Conservation (phyloP, 2,888 invertebrate species). For the Zhuqinia jingwanae region DNA sequence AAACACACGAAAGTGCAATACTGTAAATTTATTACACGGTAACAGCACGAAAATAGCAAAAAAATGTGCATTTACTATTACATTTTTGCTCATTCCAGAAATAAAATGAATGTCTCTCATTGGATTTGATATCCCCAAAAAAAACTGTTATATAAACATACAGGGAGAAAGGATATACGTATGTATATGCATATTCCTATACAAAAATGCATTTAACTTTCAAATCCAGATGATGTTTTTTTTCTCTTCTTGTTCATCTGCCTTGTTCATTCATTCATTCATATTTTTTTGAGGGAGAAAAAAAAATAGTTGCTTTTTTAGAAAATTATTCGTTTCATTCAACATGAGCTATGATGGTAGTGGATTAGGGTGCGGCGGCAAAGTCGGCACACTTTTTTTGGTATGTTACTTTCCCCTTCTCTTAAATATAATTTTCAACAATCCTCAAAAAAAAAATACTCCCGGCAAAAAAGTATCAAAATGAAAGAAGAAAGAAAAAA, state of each 20-base stretch:
- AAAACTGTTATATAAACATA: too few species aligned
- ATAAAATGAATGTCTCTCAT: slow-evolving; percentile 24
- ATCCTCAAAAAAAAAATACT: slow-evolving; percentile 1
- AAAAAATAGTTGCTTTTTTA: background rate
- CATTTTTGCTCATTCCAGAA: slow-evolving; percentile 1
- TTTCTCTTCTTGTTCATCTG: background rate
- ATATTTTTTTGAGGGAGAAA: slow-evolving; percentile 1
- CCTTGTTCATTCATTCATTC: slow-evolving; percentile 17
- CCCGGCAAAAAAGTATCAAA: background rate
- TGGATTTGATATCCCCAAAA: slow-evolving; percentile 2
- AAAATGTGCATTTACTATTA: background rate
- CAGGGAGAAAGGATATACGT: too few species aligned
- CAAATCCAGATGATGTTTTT: slow-evolving; percentile 47
- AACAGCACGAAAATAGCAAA: slow-evolving; percentile 34
- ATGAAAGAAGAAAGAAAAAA: background rate
- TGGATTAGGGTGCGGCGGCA: background rate
- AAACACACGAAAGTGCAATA: slow-evolving; percentile 14
- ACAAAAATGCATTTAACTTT: slow-evolving; percentile 47
- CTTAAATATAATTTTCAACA: background rate
- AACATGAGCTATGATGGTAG: background rate
- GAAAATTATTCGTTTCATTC: background rate
- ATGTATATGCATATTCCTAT: too few species aligned
- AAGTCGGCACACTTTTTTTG: background rate
- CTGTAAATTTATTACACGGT: slow-evolving; percentile 37
- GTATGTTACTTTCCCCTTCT: slow-evolving; percentile 17